phyloP scores from a whole-genome alignment of 37 sponge, comb jelly and placozoan genomes.

The Theonella swinhoei region DNA sequence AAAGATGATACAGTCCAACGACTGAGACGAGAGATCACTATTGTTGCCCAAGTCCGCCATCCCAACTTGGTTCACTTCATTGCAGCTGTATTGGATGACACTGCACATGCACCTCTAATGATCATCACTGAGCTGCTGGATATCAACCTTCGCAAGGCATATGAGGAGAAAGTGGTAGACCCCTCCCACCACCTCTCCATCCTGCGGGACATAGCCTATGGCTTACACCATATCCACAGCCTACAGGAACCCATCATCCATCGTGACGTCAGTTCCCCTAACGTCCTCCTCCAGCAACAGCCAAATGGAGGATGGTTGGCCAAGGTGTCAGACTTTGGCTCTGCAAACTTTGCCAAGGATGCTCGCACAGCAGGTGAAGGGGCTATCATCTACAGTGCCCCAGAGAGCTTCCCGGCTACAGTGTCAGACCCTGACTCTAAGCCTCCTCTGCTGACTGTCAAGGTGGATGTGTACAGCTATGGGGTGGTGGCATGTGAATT shows the following conservation, averaged over 20 bases:
- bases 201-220: conserved; percentile 62
- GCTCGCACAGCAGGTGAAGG: conserved; percentile 56
- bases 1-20: not conserved
- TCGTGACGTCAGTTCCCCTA: conserved; percentile 78
- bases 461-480: conserved; percentile 81
- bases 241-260: conserved; percentile 76
- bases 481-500: conserved; percentile 75
- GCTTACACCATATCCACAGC: conserved; percentile 72
- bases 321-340: conserved; percentile 83
- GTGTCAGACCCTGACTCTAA: not conserved
- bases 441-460: conserved; percentile 51
- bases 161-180: conserved; percentile 4
- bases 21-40: conserved; percentile 60
- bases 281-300: conserved; percentile 57
- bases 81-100: conserved; percentile 49
- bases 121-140: conserved; percentile 72
- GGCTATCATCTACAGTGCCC: conserved; percentile 72
- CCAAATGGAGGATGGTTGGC: conserved; percentile 54
- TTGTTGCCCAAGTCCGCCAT: conserved; percentile 52
- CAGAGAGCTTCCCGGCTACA: conserved; percentile 31
- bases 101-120: conserved; percentile 22
- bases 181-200: not conserved
- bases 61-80: conserved; percentile 73
- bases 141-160: conserved; percentile 45
- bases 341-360: conserved; percentile 60